phyloP scores from a whole-genome alignment of 2,797 vertebrate genomes.

The Clamator glandarius region DNA sequence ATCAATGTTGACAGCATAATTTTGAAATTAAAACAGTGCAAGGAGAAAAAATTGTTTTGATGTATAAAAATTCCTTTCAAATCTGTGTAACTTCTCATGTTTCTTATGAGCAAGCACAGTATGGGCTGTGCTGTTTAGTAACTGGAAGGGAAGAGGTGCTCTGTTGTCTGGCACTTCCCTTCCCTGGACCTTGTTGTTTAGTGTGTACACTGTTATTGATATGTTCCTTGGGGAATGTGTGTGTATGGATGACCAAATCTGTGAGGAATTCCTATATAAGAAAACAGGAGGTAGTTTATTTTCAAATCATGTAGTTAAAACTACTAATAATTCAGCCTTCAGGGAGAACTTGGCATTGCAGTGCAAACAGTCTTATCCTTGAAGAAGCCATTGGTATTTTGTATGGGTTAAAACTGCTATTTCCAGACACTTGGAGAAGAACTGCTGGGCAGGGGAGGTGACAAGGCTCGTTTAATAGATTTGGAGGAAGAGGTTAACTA shows the following conservation, averaged over 20 bases:
- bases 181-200: neutral
- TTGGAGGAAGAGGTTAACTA: neutral
- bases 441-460: neutral
- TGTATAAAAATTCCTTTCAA: neutral
- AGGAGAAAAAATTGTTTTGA: neutral
- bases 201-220: neutral
- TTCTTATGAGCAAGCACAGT: neutral
- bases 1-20: neutral
- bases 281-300: neutral
- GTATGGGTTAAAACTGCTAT: neutral
- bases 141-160: neutral
- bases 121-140: neutral
- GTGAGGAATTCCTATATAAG: neutral
- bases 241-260: neutral
- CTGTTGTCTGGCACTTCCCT: neutral
- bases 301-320: neutral
- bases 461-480: neutral
- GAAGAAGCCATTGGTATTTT: neutral
- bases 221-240: neutral
- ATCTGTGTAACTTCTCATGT: neutral
- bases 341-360: neutral
- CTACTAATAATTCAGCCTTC: neutral
- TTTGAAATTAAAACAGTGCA: constrained; percentile 14
- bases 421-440: neutral
- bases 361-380: neutral